Evolutionary conservation across 2,797 vertebrate species (phyloP).

Genomic region (Nyctalus aviator): DNA sequence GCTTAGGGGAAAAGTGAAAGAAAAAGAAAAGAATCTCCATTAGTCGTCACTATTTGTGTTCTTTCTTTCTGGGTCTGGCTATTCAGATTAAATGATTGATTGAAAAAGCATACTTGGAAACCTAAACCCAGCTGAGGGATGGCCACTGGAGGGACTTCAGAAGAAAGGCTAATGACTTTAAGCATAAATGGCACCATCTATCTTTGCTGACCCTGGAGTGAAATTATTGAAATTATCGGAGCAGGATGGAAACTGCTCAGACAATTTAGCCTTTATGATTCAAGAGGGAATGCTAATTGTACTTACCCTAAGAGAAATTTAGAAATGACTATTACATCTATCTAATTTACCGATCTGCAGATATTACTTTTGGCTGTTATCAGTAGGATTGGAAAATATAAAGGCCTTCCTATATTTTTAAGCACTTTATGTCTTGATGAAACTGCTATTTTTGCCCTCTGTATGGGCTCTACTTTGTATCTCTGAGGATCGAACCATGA

Average conservation of each 20-base stretch:
- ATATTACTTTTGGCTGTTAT: background rate
- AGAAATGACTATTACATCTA: background rate
- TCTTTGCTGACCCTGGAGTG: background rate
- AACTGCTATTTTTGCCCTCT: background rate
- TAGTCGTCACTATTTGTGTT: background rate
- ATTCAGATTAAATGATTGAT: slow-evolving; percentile 8
- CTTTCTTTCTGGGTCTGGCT: background rate
- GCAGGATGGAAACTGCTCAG: background rate
- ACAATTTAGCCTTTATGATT: slow-evolving; percentile 6
- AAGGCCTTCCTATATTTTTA: background rate
- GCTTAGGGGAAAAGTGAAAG: background rate
- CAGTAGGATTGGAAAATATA: background rate
- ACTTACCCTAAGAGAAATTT: background rate
- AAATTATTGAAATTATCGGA: slow-evolving; percentile 43
- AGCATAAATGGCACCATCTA: background rate
- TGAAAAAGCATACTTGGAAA: slow-evolving; percentile 10
- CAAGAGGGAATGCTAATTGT: background rate
- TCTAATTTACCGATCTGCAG: background rate
- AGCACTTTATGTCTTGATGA: background rate
- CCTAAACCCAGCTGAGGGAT: background rate
- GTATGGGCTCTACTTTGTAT: background rate
- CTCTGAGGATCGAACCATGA: background rate
- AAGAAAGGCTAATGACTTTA: background rate
- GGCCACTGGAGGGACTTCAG: background rate
- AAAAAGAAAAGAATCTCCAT: background rate